phyloP scores from a whole-genome alignment of 2,797 vertebrate genomes.

The Megalops cyprinoides region DNA sequence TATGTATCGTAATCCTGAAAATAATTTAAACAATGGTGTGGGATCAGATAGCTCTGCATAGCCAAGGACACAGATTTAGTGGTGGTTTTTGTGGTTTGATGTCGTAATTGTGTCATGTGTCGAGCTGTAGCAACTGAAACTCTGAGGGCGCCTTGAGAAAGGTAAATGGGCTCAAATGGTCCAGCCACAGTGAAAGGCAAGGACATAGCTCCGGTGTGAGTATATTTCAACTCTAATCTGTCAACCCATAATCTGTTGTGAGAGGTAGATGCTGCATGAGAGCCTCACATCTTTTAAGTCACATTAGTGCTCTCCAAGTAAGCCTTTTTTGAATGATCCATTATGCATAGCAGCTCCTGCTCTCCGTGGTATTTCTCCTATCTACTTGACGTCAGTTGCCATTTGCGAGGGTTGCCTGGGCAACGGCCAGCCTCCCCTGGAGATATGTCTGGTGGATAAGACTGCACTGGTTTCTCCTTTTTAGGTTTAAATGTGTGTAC shows the following conservation, averaged over 20 bases:
- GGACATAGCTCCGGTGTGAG: constrained; percentile 31
- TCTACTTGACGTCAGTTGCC: constrained; percentile 90
- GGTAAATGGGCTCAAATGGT: constrained; percentile 21
- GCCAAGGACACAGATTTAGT: not conserved
- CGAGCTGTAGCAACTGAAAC: not conserved
- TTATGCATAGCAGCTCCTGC: constrained; percentile 81
- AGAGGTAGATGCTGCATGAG: constrained; percentile 43
- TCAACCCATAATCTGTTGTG: constrained; percentile 55
- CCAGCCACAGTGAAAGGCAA: constrained; percentile 27
- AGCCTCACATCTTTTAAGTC: constrained; percentile 72
- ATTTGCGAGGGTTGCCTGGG: constrained; percentile 89
- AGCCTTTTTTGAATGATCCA: constrained; percentile 79
- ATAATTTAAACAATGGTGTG: not conserved
- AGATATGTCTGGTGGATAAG: constrained; percentile 83
- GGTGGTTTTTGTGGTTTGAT: not conserved
- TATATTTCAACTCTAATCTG: constrained; percentile 52
- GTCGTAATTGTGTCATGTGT: too few species aligned
- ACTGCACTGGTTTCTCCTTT: constrained; percentile 78
- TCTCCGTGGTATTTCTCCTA: constrained; percentile 84
- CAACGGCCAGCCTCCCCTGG: constrained; percentile 86
- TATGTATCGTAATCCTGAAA: not conserved
- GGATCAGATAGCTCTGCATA: not conserved
- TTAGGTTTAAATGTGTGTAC: constrained; percentile 74
- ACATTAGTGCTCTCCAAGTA: constrained; percentile 70
- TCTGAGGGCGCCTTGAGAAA: not conserved